phyloP scores from a whole-genome alignment of 2,113 vertebrate species.

The Nothobranchius furzeri region DNA sequence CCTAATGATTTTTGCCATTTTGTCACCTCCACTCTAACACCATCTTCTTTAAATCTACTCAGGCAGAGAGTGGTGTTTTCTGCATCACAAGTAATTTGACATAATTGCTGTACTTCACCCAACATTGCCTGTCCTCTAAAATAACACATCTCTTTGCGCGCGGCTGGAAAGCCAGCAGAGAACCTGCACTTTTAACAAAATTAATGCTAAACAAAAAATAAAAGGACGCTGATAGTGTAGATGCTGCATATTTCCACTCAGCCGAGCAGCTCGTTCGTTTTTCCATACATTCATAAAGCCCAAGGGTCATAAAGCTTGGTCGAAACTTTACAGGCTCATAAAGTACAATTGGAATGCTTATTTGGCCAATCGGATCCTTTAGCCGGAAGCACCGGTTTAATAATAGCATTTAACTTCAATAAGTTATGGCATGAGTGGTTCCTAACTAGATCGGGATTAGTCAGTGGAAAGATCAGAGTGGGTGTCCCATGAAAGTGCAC shows the following conservation, averaged over 20 bases:
- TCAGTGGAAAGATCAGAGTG: constrained; percentile 58
- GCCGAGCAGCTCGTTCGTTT: constrained; percentile 57
- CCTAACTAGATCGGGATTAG: constrained; percentile 65
- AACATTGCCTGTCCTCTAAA: constrained; percentile 35
- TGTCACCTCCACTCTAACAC: constrained; percentile 33
- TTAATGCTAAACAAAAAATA: constrained; percentile 21
- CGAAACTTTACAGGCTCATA: constrained; percentile 74
- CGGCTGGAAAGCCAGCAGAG: background rate
- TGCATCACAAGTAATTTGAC: constrained; percentile 61
- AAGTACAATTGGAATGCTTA: constrained; percentile 75
- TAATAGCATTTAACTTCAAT: constrained; percentile 78
- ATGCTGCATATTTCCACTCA: constrained; percentile 51
- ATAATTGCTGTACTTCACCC: constrained; percentile 58
- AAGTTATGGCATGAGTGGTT: constrained; percentile 75
- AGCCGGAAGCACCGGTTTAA: constrained; percentile 72
- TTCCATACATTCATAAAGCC: constrained; percentile 67
- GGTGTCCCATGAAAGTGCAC: constrained; percentile 24
- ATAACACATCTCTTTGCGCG: constrained; percentile 41
- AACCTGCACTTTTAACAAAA: constrained; percentile 33
- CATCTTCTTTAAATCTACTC: constrained; percentile 55
- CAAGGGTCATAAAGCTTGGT: constrained; percentile 73
- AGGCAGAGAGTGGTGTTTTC: constrained; percentile 44
- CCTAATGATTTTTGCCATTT: constrained; percentile 46
- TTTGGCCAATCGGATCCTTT: constrained; percentile 77
- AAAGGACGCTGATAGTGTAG: constrained; percentile 1